Evolutionary conservation across 2,113 vertebrate genomes (phyloP).

Genomic region (Sinocyclocheilus anshuiensis): DNA sequence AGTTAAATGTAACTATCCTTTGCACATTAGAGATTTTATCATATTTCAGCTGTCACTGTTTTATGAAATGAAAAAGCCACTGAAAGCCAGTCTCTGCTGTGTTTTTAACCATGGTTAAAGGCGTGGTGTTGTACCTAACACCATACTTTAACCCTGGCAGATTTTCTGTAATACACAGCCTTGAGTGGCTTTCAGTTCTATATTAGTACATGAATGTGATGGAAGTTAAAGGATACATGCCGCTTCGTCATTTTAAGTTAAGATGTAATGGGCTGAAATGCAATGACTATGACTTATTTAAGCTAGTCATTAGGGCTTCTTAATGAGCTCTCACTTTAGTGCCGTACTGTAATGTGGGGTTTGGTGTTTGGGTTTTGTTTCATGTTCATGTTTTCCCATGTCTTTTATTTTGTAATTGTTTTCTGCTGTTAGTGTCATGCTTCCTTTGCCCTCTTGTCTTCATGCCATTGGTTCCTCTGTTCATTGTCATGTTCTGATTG

Average conservation of each 20-base stretch:
- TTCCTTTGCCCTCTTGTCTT: too few relatives aligned
- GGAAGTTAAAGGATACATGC: neutral
- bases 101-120: neutral
- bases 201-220: neutral
- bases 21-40: neutral
- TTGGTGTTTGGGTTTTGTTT: too few relatives aligned
- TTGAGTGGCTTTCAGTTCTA: neutral
- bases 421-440: too few relatives aligned
- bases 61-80: neutral
- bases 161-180: neutral
- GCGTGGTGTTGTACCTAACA: neutral
- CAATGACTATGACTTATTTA: neutral
- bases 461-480: too few relatives aligned
- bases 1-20: neutral
- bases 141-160: neutral
- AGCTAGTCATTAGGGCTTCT: neutral
- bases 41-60: neutral
- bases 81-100: neutral
- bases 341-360: too few relatives aligned
- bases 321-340: conserved; percentile 1
- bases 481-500: too few relatives aligned
- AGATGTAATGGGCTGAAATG: neutral
- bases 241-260: neutral
- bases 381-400: too few relatives aligned
- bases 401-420: too few relatives aligned